Percentiles rank a stretch among this genome's conserved stretches.
These are phyloP conservation scores for Aurelia aurita complex sp. Pacific DNA, from an alignment of 30 jellyfish, hydroid and myxozoan genomes.

Conservation along the genomic window DNA sequence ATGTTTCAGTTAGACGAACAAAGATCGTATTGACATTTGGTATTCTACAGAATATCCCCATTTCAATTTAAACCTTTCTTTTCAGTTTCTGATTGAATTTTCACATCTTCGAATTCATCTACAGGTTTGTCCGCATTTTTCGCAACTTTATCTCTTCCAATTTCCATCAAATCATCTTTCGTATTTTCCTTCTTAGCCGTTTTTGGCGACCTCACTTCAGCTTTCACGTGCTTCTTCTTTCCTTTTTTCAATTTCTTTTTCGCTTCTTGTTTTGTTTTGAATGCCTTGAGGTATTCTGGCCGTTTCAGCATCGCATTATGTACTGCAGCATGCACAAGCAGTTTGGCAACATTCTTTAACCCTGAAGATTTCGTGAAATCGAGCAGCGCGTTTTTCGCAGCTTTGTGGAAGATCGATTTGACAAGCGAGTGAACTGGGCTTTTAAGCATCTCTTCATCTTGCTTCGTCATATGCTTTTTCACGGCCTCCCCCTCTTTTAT, in stretches of 20 bases:
- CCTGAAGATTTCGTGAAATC: conserved; percentile 30
- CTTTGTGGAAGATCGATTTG: conserved; percentile 38
- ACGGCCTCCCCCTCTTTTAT: conserved; percentile 33
- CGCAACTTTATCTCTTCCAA: conserved; percentile 27
- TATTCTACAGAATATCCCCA: no score
- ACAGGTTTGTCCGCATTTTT: not conserved
- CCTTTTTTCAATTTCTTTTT: conserved; percentile 30
- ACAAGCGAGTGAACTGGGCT: conserved; percentile 40
- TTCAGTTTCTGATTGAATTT: not conserved
- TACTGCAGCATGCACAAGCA: conserved; percentile 47
- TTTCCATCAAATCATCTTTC: conserved; percentile 34
- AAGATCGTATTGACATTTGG: no score
- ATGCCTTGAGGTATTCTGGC: conserved; percentile 16
- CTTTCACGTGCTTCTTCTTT: conserved; percentile 16
- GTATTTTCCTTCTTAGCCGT: not conserved
- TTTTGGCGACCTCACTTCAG: conserved; percentile 1
- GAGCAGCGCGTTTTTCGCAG: conserved; percentile 28
- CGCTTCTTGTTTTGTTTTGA: not conserved
- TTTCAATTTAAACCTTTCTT: no score
- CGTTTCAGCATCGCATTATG: conserved; percentile 49
- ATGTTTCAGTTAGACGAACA: no score
- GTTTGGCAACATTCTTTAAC: conserved; percentile 31
- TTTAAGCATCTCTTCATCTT: conserved; percentile 9
- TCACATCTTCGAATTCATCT: not conserved
- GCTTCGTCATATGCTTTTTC: conserved; percentile 42